Base-by-base conservation (phyloP, 2,888 invertebrate genomes). In the Periphyllus acericola region DNA sequence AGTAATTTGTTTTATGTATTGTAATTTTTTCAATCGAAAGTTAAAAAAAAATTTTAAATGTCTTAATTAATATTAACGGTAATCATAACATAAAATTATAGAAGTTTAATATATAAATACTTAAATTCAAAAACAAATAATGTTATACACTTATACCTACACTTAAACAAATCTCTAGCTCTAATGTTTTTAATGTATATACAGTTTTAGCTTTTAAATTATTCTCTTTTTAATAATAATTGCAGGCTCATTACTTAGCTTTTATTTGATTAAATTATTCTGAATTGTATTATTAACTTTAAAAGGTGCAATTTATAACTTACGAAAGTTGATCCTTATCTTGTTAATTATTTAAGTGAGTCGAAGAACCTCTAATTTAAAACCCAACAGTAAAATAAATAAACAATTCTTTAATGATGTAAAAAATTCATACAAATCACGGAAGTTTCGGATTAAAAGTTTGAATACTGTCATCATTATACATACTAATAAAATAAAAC, bases 191-290 rank as follows among this genome's bases (percentile, higher is more conserved):
- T n/a, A 68, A n/a, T 68, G 68, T 29, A 68, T 29, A 68, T 68
- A n/a, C n/a, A 66, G 34, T 19, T 34, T 72, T 72, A 34, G 21
- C 34, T 34, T 72, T 72, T 72, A 34, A 72, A 72, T 72, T 36
- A 72, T 72, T 72, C 6, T 72, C 21, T 36, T 34, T 34, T 21
- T 36, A 21, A 36, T 8, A 36, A 72, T 19, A 72, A 72, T 72
- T 72, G 34, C 72, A 36, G 34, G 21, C 72, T 36, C 36, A 19
- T 34, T 72, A 72, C 21, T 72, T 17, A 19, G 34, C 17, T 71
- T 71, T 71, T 32, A 71, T 71, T 71, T 71, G 34, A 72, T 72
- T 34, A 72, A 60, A 60, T 60, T 17, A 72, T 72, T 34, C 36
- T 72, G 3, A 72, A 72, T 72, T 36, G 34, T 72, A 72, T 17